Evolutionary conservation across 2,888 invertebrate genomes (phyloP).

Genomic region (Calameuta idolon): DNA sequence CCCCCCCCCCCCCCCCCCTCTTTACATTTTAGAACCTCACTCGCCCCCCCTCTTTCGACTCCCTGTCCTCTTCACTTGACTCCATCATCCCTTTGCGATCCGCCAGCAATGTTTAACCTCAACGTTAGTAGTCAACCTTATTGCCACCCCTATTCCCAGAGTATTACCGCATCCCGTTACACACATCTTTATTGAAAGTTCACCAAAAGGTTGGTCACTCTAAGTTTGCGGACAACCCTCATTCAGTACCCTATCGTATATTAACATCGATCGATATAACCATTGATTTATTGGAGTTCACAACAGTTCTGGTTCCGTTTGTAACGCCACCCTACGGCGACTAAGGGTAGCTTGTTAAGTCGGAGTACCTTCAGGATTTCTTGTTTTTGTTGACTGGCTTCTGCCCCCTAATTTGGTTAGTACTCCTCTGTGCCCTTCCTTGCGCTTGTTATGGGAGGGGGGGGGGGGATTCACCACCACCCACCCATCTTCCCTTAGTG

Average conservation of each 20-base stretch:
- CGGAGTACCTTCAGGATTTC: constrained; percentile 1
- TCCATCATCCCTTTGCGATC: not conserved
- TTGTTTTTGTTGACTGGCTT: constrained; percentile 14
- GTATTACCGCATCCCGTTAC: not conserved
- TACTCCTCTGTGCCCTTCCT: not conserved
- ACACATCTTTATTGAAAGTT: not conserved
- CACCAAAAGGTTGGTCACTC: not conserved
- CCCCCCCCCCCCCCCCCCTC: not conserved
- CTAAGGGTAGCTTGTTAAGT: not conserved
- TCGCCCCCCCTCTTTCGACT: not conserved
- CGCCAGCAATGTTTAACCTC: not conserved
- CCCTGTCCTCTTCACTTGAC: not conserved
- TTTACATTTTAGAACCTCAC: not conserved
- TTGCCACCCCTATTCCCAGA: not conserved
- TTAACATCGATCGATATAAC: not conserved
- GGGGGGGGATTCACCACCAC: not conserved
- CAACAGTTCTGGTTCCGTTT: not conserved
- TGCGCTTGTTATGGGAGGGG: not conserved
- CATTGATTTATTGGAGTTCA: not conserved
- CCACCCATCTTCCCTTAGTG: not conserved
- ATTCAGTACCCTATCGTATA: not conserved
- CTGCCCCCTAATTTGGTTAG: constrained; percentile 7
- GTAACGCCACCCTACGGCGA: not conserved
- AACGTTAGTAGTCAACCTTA: not conserved
- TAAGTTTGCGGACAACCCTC: not conserved